A percentile compares a stretch with the other conserved stretches of the same genome.
Conservation (phyloP, 2,888 invertebrate genomes). For the Hypsopygia costalis region DNA sequence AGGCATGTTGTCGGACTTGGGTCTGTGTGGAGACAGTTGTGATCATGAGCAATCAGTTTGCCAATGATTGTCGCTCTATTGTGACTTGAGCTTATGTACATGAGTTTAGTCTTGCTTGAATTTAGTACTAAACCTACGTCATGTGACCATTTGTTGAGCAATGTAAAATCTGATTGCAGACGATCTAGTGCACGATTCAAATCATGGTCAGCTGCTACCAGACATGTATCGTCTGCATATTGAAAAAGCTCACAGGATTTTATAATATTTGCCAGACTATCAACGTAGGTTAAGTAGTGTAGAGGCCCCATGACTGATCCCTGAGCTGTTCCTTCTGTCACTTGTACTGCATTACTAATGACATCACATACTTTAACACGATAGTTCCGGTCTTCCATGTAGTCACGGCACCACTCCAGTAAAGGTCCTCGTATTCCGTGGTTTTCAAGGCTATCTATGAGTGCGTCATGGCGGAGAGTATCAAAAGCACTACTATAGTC, state of each 20-base stretch:
- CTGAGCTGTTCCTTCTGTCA: background rate
- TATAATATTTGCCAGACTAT: background rate
- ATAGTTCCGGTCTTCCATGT: background rate
- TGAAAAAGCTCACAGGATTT: background rate
- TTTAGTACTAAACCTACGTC: background rate
- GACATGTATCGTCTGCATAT: background rate
- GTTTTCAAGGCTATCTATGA: background rate
- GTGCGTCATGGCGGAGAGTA: background rate
- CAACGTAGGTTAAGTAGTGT: background rate
- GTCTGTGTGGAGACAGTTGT: too few species aligned
- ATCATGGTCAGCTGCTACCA: background rate
- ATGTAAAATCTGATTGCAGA: background rate
- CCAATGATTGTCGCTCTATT: too few species aligned
- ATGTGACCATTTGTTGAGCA: background rate
- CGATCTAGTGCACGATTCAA: background rate
- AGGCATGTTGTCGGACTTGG: too few species aligned
- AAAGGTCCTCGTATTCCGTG: background rate
- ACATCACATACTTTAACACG: background rate
- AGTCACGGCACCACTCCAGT: background rate
- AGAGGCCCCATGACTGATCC: background rate
- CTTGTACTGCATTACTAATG: background rate
- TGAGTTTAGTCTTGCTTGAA: background rate
- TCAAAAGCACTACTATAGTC: conserved; percentile 2
- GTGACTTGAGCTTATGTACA: background rate
- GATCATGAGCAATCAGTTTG: too few species aligned